A percentile compares a stretch with the other conserved stretches of the same genome.
Evolutionary conservation across 2,888 invertebrate species (phyloP).

Genomic region (Lithophane semibrunnea): DNA sequence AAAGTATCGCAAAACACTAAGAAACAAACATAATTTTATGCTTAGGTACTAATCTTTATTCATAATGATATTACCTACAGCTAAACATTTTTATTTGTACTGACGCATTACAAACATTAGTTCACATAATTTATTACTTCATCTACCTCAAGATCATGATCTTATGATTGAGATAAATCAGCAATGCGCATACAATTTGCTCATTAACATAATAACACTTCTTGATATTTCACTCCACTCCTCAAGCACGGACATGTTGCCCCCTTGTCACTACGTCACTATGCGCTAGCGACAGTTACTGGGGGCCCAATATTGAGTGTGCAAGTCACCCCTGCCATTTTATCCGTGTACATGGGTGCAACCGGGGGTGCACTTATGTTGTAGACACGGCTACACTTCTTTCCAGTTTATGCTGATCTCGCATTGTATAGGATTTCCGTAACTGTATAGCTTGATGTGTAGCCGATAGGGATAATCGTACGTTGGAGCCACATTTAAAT

Average conservation of each 20-base stretch:
- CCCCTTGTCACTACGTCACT: no score
- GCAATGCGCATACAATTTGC: conserved; percentile 32
- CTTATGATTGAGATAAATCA: conserved; percentile 20
- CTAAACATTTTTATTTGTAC: conserved; percentile 19
- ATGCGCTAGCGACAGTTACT: no score
- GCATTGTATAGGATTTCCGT: no score
- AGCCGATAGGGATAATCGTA: no score
- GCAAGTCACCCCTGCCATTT: no score
- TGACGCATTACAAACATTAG: conserved; percentile 1
- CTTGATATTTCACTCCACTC: neutral
- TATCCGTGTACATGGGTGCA: no score
- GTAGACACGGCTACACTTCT: no score
- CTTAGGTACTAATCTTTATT: conserved; percentile 36
- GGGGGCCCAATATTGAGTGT: no score
- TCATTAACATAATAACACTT: neutral
- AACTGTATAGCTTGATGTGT: no score
- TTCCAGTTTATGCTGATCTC: no score
- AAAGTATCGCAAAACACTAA: neutral
- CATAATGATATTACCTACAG: conserved; percentile 13
- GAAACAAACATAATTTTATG: conserved; percentile 7
- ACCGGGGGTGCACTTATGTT: no score
- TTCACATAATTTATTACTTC: conserved; percentile 39
- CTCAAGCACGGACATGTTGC: no score
- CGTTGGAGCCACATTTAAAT: neutral
- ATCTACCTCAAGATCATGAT: conserved; percentile 35